Evolutionary conservation across 2,113 vertebrate species (phyloP).

Genomic region (Leucopternis melanops): DNA sequence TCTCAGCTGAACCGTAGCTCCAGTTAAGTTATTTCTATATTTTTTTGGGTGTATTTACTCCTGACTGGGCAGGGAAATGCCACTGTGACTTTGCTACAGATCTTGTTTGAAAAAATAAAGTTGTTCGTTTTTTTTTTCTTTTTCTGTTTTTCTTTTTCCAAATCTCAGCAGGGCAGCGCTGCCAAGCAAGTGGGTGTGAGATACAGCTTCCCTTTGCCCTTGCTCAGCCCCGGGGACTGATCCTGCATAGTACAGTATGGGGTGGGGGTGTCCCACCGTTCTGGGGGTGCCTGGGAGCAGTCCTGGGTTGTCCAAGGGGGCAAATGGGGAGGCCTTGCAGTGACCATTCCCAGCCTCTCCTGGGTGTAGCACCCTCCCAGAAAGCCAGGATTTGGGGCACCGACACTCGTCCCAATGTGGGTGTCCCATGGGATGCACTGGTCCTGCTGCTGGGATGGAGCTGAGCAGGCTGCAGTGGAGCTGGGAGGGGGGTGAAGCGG

Average conservation of each 20-base stretch:
- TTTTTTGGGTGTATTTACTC: neutral
- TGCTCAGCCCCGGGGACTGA: neutral
- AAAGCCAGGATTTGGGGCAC: neutral
- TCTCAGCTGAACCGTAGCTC: neutral
- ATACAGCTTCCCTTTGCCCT: neutral
- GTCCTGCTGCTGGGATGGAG: neutral
- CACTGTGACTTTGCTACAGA: neutral
- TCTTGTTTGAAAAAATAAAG: neutral
- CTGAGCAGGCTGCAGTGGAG: neutral
- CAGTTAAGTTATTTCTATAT: neutral
- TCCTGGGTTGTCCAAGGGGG: neutral
- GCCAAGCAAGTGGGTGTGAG: accelerated
- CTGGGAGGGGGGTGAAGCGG: neutral
- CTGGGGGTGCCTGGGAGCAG: neutral
- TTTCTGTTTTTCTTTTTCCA: neutral
- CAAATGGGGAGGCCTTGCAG: no score
- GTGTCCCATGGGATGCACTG: neutral
- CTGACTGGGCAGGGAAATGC: neutral
- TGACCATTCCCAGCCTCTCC: neutral
- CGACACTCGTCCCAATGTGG: accelerated
- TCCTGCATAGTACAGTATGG: accelerated
- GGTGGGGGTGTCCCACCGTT: neutral
- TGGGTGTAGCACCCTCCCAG: neutral
- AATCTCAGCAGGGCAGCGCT: accelerated
- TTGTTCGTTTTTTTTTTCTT: neutral